phyloP scores from a whole-genome alignment of 2,888 invertebrate genomes.

The Dryobotodes eremita region DNA sequence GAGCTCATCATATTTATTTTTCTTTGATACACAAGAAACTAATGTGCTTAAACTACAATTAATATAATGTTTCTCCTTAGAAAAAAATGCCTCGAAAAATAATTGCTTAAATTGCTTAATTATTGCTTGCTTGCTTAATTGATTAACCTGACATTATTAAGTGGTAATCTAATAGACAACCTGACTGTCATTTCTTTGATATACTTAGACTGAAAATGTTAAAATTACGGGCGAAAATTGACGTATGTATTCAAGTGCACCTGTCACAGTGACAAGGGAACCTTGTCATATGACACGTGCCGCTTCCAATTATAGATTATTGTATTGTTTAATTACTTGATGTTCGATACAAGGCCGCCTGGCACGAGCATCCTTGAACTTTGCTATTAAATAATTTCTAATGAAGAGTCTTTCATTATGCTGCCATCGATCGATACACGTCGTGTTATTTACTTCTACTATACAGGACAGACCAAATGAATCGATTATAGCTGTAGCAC shows the following conservation, averaged over 20 bases:
- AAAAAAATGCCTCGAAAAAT: not conserved
- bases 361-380: not conserved
- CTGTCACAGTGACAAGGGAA: not conserved
- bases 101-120: no score
- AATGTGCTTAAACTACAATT: not conserved
- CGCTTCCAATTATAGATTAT: not conserved
- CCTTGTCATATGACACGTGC: not conserved
- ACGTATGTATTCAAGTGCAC: not conserved
- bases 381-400: not conserved
- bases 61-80: not conserved
- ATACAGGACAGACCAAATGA: not conserved
- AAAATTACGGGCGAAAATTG: not conserved
- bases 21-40: not conserved
- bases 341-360: not conserved
- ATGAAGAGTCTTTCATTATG: not conserved
- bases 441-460: not conserved
- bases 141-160: not conserved
- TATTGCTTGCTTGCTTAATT: no score
- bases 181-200: not conserved
- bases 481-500: not conserved
- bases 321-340: not conserved
- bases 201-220: not conserved
- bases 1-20: not conserved
- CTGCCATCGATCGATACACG: not conserved
- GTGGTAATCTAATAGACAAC: not conserved